Evolutionary conservation across 2,113 vertebrate genomes (phyloP), one percentile per base, ranked within the genome.

Genomic region (Pachycephala philippinensis): DNA sequence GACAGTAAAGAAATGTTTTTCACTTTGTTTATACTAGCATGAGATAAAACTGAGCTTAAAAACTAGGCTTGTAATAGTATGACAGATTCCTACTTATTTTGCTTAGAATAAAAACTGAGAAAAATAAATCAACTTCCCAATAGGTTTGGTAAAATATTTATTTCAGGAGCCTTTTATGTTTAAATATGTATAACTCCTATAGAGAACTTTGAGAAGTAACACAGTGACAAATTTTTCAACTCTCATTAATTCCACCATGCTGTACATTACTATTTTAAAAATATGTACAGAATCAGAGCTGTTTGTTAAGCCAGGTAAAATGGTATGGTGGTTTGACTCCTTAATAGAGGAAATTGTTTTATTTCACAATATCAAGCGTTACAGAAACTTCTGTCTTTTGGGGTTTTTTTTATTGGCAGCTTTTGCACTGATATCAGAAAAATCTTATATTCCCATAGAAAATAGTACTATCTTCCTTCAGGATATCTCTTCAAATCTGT

Each of bases 121-220:
- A 88, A 91, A 79, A 79, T 60, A 94, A 84, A 94, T 76, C 45
- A 90, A 12, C 54, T 89, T 87, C 61, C 45, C 53, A 93, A 91
- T 10, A 65, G 14, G 23, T 85, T 93, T 37, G 23, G 84, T 89
- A 72, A 95, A 95, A 91, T 84, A 89, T 78, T 94, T 91, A 79
- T 84, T 94, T 87, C 61, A 72, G 84, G 53, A 93, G n/a, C 18
- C 60, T 89, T 97, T 94, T 94, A 91, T 69, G 45, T 85, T 95
- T 91, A 94, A 96, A 93, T 89, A 93, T 84, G 44, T 65, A 76
- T 85, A 87, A 76, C 19, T 75, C 27, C 37, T 89, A 82, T 84
- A 84, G 42, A 91, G 54, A 64, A 76, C 31, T 89, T 87, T 30
- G 56, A 82, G 61, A 52, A 64, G 35, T 42, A 89, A 42, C 21